Evolutionary conservation across 2,888 invertebrate species (phyloP), one percentile per base, ranked within the genome.

Genomic region (Caenorhabditis sulstoni): DNA sequence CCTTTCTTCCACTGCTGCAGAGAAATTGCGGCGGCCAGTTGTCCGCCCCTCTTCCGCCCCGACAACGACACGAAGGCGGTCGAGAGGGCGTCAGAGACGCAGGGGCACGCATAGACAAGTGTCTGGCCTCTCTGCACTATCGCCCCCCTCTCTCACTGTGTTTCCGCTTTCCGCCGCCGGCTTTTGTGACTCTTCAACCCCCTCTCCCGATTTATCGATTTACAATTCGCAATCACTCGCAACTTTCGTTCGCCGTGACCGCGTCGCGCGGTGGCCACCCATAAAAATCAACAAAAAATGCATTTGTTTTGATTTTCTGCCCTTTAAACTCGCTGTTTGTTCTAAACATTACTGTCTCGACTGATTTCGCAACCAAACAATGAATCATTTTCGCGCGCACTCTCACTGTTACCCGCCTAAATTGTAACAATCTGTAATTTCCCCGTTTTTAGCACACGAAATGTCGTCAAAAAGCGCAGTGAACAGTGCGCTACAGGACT

Each of bases 71-170:
- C 29, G 29, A 29, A 29, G n/a, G 29, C 29, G 29, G 29, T n/a
- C 29, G 29, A 29, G 29, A 14, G 7, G n/a, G n/a, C 35, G 62
- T 61, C 47, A 71, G 71, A 71, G 71, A 71, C 71, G 71, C 64
- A 71, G 71, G 57, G 39, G 29, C 29, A 5, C 29, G 29, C 29
- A 29, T 29, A 7, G 29, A 29, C 29, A 29, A 29, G 12, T 44
- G 23, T 53, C 44, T 55, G 29, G 37, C 29, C 35, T 52, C 29
- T 61, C 61, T 52, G 53, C 59, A 8, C 68, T 29, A 37, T 49
- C 49, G 50, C 16, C 50, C 49, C 16, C 37, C 20, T 8, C 44
- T 18, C 18, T 18, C 59, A 39, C 61, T 41, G n/a, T 58, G 29
- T 29, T 29, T 29, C 29, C 29, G 29, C 29, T 29, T 29, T 29